A percentile compares a stretch with the other conserved stretches of the same genome.
Evolutionary conservation across 2,888 invertebrate genomes (phyloP).

Genomic region (Lomographa bimaculata): DNA sequence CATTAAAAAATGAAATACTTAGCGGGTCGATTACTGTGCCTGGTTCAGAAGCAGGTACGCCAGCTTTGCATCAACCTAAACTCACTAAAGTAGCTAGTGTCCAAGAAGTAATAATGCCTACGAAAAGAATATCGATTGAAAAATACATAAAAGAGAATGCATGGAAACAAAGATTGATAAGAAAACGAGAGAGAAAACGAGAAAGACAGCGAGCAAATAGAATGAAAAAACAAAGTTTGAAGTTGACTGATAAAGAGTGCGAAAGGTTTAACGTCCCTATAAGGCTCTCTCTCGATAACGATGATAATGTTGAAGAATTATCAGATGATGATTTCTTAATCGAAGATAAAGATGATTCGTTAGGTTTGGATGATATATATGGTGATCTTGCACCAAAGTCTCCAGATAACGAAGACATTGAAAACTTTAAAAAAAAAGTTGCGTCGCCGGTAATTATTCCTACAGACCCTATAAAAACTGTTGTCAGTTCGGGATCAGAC

Average conservation of each 20-base stretch:
- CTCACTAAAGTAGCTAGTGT: constrained; percentile 63
- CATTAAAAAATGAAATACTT: constrained; percentile 75
- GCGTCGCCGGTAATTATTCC: constrained; percentile 67
- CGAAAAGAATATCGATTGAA: constrained; percentile 76
- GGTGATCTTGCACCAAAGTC: constrained; percentile 66
- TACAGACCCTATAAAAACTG: constrained; percentile 57
- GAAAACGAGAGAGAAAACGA: constrained; percentile 21
- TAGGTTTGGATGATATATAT: constrained; percentile 50
- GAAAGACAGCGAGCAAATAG: constrained; percentile 41
- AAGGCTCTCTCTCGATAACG: constrained; percentile 54
- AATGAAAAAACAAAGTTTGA: constrained; percentile 64
- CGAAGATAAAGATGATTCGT: constrained; percentile 31
- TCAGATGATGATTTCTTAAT: constrained; percentile 52
- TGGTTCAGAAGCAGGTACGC: constrained; percentile 52
- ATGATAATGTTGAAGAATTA: constrained; percentile 38
- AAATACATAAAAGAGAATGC: constrained; percentile 66
- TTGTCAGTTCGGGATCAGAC: constrained; percentile 46
- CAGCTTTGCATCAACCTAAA: constrained; percentile 71
- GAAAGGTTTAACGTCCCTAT: constrained; percentile 70
- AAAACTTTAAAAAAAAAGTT: too few relatives aligned
- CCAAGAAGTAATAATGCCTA: constrained; percentile 56
- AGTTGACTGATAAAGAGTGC: constrained; percentile 76
- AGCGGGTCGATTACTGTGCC: constrained; percentile 58
- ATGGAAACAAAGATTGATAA: constrained; percentile 35
- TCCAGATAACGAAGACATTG: constrained; percentile 66